Percentiles rank a stretch among this genome's conserved stretches.
phyloP scores from a whole-genome alignment of 2,113 vertebrate species.

The Ciconia maguari region DNA sequence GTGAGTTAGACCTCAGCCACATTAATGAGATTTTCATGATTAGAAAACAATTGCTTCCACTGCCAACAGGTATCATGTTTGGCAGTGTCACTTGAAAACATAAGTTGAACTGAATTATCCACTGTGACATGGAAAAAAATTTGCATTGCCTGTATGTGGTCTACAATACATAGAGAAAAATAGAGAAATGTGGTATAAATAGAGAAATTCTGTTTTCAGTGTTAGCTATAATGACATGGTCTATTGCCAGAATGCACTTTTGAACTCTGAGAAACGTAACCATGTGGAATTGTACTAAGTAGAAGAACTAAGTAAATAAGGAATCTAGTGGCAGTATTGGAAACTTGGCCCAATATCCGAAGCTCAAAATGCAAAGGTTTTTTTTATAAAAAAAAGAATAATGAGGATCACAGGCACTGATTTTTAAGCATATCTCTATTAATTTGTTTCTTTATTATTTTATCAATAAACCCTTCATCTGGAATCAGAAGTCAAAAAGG shows the following conservation, averaged over 20 bases:
- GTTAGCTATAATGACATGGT: background rate
- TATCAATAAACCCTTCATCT: background rate
- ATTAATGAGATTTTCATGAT: background rate
- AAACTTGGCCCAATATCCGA: background rate
- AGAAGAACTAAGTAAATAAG: background rate
- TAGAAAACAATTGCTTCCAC: background rate
- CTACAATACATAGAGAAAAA: background rate
- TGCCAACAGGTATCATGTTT: background rate
- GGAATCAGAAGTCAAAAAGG: background rate
- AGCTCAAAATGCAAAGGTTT: background rate
- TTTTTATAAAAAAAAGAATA: background rate
- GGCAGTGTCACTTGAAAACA: background rate
- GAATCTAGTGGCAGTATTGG: background rate
- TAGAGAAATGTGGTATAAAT: background rate
- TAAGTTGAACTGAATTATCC: background rate
- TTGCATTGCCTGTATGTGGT: background rate
- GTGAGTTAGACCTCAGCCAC: background rate
- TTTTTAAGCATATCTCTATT: background rate
- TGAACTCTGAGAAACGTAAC: background rate
- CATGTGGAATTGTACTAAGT: background rate
- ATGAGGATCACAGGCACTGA: background rate
- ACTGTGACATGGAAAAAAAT: background rate
- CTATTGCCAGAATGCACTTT: background rate
- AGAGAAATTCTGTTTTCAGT: background rate
- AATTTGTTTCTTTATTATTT: background rate